Conservation (phyloP, 2,113 vertebrate species). For the Pithys albifrons region DNA sequence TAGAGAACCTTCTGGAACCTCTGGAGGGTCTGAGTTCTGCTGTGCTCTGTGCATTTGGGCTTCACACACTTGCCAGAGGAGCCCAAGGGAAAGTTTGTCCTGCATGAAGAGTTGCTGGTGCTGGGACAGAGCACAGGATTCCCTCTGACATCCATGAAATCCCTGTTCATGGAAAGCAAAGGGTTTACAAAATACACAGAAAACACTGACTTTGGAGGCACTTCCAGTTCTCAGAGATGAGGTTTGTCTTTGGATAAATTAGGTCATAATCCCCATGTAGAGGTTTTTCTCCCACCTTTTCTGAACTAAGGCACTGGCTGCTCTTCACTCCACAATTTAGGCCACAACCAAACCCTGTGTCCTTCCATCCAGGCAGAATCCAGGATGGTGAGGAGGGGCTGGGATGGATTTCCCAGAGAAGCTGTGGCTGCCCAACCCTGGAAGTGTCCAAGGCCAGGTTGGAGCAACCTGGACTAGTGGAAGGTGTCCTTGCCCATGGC, state of each 20-base stretch:
- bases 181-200: not conserved
- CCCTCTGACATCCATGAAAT: not conserved
- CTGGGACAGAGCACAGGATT: not conserved
- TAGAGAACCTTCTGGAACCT: not conserved
- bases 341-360: fast-evolving
- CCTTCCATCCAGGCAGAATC: not conserved
- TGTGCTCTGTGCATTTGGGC: not conserved
- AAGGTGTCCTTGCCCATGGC: not conserved
- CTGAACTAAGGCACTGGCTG: not conserved
- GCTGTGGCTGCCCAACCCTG: not conserved
- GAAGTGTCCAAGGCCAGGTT: not conserved
- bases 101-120: not conserved
- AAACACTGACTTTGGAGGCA: not conserved
- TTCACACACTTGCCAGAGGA: not conserved
- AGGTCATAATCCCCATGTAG: fast-evolving
- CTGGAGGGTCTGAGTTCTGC: fast-evolving
- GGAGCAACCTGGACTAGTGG: not conserved
- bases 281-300: not conserved
- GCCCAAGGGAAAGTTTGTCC: not conserved
- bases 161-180: not conserved
- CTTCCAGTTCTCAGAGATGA: too few species aligned
- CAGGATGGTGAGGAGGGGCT: not conserved
- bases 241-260: not conserved
- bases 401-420: not conserved
- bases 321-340: not conserved